A percentile compares a stretch with the other conserved stretches of the same genome.
Evolutionary conservation across 2,888 invertebrate species (phyloP).

Genomic region (Macrosiphum euphorbiae): DNA sequence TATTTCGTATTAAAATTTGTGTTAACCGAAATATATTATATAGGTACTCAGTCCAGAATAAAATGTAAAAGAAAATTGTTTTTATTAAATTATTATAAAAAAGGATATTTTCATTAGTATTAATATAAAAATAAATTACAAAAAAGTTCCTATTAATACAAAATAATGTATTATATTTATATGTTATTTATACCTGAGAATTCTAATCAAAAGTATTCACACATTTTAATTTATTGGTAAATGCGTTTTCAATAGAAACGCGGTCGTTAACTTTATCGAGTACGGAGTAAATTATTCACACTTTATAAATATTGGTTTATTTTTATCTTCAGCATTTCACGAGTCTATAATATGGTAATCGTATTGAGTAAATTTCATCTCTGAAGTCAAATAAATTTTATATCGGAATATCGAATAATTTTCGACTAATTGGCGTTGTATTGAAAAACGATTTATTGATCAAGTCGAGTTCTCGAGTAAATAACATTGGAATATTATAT

Average conservation of each 20-base stretch:
- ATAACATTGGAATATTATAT: slow-evolving; percentile 1
- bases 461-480: neutral
- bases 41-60: neutral
- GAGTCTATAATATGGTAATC: neutral
- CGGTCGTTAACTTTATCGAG: slow-evolving; percentile 6
- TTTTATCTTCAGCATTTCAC: neutral
- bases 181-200: neutral
- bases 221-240: neutral
- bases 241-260: neutral
- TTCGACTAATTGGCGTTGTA: slow-evolving; percentile 36
- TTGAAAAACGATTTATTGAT: slow-evolving; percentile 17
- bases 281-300: neutral
- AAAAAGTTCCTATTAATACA: neutral
- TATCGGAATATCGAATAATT: slow-evolving; percentile 23
- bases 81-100: neutral
- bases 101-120: neutral
- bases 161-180: neutral
- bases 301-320: neutral
- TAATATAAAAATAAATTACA: neutral
- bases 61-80: neutral
- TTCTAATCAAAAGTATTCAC: neutral
- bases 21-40: neutral
- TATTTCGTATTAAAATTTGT: neutral
- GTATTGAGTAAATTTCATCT: slow-evolving; percentile 2
- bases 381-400: neutral